Evolutionary conservation across 1,140 invertebrate genomes (phyloP).

Genomic region (Drosophila elegans): DNA sequence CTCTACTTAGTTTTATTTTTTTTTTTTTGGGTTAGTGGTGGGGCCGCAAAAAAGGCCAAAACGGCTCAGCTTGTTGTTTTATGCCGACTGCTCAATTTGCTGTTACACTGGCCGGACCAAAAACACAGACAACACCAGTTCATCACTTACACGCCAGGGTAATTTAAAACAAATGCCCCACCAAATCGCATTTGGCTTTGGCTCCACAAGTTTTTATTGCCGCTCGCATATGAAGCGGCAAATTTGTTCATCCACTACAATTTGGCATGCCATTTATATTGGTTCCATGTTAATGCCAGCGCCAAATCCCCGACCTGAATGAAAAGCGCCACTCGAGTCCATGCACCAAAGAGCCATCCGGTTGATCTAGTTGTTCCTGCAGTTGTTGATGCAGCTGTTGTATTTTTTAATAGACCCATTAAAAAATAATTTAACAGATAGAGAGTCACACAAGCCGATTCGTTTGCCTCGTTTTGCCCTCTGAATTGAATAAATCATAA

Average conservation of each 20-base stretch:
- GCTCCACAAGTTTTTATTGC: conserved; percentile 70
- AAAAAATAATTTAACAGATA: conserved; percentile 80
- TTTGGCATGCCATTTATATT: conserved; percentile 83
- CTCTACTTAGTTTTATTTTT: conserved; percentile 27
- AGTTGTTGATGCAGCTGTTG: conserved; percentile 74
- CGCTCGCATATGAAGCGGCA: conserved; percentile 58
- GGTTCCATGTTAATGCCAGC: conserved; percentile 77
- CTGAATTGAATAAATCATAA: conserved; percentile 79
- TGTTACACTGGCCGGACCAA: conserved; percentile 36
- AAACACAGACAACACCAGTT: conserved; percentile 46
- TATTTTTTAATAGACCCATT: conserved; percentile 81
- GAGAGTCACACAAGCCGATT: conserved; percentile 22
- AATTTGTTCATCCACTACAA: conserved; percentile 81
- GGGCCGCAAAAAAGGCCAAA: conserved; percentile 2
- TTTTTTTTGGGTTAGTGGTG: background rate
- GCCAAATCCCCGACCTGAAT: conserved; percentile 58
- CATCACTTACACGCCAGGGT: conserved; percentile 79
- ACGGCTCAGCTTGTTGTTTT: conserved; percentile 39
- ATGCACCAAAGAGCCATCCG: conserved; percentile 8
- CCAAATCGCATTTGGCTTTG: conserved; percentile 72
- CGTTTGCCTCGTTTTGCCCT: conserved; percentile 34
- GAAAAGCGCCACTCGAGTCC: conserved; percentile 41
- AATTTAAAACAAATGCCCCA: conserved; percentile 79
- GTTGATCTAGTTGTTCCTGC: conserved; percentile 19
- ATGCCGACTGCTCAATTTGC: conserved; percentile 64